A percentile compares a stretch with the other conserved stretches of the same genome.
Evolutionary conservation across 1,140 invertebrate genomes (phyloP).

Genomic region (Caligus rogercresseyi): DNA sequence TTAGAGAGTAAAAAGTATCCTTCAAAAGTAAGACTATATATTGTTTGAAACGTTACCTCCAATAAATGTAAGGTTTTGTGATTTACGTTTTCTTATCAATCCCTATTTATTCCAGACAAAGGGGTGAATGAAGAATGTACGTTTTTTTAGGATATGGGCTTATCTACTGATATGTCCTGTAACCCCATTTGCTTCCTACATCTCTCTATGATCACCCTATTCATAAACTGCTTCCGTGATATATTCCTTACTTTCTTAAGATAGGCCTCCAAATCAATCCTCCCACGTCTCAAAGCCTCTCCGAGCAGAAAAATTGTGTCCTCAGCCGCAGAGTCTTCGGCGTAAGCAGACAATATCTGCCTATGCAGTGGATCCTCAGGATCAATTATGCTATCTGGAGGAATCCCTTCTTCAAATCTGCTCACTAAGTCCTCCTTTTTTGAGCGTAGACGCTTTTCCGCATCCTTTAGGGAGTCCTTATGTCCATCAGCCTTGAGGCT

Average conservation of each 20-base stretch:
- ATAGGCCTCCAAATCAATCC: conserved; percentile 88
- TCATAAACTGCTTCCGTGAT: conserved; percentile 85
- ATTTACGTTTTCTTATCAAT: too few species aligned
- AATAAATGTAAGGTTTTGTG: too few species aligned
- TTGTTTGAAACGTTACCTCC: too few species aligned
- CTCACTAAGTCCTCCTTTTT: neutral
- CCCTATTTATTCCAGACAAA: too few species aligned
- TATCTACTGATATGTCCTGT: neutral
- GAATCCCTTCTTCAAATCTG: neutral
- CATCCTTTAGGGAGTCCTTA: neutral
- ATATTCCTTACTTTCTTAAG: conserved; percentile 86
- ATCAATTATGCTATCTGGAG: neutral
- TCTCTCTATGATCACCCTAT: conserved; percentile 60
- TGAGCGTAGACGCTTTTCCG: too few species aligned
- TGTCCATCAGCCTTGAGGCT: neutral
- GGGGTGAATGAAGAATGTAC: too few species aligned
- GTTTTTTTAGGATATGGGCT: too few species aligned
- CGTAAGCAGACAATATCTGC: conserved; percentile 71
- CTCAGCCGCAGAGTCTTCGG: conserved; percentile 91
- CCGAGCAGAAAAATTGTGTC: conserved; percentile 97
- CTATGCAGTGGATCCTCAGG: neutral
- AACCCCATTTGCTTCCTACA: neutral
- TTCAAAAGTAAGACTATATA: too few species aligned
- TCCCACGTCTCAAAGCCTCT: conserved; percentile 76
- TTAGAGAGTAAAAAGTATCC: too few species aligned